Evolutionary conservation across 2,888 invertebrate species (phyloP), one percentile per base, ranked within the genome.

Genomic region (Phyto melanocephala): DNA sequence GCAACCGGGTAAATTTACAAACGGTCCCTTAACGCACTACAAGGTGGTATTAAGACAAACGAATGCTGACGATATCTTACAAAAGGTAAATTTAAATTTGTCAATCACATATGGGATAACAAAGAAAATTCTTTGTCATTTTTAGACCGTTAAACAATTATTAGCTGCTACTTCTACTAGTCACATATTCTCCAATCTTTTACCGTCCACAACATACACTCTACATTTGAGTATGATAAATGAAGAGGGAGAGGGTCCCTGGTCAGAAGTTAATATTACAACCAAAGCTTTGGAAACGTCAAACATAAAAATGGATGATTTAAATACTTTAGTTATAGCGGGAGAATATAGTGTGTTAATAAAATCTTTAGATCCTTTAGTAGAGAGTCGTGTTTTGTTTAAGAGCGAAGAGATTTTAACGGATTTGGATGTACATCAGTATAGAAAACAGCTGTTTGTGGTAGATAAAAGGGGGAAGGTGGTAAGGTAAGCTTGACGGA

Each of bases 11-110:
- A 93, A 94, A 70, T 97, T 96, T 89, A 95, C 95, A 67, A 97
- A 97, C 91, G 98, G 97, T 84, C 97, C 96, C 47, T 93, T 98
- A 86, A 94, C 96, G 81, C 96, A 97, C 85, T 98, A 97, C 92
- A 95, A 95, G 85, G 92, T 98, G 84, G 93, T 94, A 87, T 93
- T 97, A 56, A 42, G 92, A 0, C 92, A 92, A 58, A 92, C 92
- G 35, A 92, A 92, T 86, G 93, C 56, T 0, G 85, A 93, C 81
- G 93, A 92, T 87, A 93, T 93, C 85, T 93, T 93, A 84, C 92
- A 95, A 86, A 94, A 95, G 93, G 95, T 95, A 83, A 80, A 85
- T 72, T n/a, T n/a, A n/a, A n/a, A n/a, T n/a, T n/a, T n/a, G n/a
- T n/a, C n/a, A n/a, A n/a, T n/a, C n/a, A n/a, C n/a, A n/a, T n/a